A percentile compares a stretch with the other conserved stretches of the same genome.
These are phyloP conservation scores for Botia almorhae DNA, from an alignment of 2,797 vertebrate genomes.

Conservation along the genomic window DNA sequence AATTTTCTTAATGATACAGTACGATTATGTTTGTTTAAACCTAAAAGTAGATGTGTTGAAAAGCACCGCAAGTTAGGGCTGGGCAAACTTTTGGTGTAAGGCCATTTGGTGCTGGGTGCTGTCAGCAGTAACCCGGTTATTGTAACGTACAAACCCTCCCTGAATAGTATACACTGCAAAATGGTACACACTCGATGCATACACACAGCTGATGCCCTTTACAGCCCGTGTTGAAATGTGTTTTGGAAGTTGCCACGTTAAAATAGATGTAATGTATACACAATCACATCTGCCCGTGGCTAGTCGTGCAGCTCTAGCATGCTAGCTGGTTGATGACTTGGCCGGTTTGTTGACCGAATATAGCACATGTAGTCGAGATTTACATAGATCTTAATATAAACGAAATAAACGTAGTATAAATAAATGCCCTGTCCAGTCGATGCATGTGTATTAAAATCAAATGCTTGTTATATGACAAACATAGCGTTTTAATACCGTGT, in stretches of 20 bases:
- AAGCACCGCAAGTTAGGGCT: background rate
- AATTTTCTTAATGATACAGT: too few relatives aligned
- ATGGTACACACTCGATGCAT: background rate
- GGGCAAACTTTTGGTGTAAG: background rate
- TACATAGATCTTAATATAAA: background rate
- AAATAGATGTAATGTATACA: background rate
- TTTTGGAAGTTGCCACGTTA: background rate
- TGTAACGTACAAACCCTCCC: background rate
- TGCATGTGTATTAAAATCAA: background rate
- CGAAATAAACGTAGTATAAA: background rate
- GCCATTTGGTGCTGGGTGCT: background rate
- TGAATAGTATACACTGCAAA: background rate
- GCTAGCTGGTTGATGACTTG: constrained; percentile 41
- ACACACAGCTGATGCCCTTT: background rate
- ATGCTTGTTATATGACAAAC: background rate
- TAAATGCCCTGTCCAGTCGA: background rate
- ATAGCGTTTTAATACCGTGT: background rate
- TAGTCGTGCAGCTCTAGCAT: constrained; percentile 30
- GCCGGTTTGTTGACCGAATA: constrained; percentile 33
- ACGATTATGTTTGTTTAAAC: background rate
- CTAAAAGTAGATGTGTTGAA: background rate
- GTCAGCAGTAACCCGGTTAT: background rate
- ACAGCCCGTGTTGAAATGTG: too few relatives aligned
- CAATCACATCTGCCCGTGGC: constrained; percentile 2
- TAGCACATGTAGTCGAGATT: background rate